Percentiles rank a stretch among this genome's conserved stretches.
Evolutionary conservation across 2,888 invertebrate species (phyloP).

Genomic region (Drosophila diplacantha): DNA sequence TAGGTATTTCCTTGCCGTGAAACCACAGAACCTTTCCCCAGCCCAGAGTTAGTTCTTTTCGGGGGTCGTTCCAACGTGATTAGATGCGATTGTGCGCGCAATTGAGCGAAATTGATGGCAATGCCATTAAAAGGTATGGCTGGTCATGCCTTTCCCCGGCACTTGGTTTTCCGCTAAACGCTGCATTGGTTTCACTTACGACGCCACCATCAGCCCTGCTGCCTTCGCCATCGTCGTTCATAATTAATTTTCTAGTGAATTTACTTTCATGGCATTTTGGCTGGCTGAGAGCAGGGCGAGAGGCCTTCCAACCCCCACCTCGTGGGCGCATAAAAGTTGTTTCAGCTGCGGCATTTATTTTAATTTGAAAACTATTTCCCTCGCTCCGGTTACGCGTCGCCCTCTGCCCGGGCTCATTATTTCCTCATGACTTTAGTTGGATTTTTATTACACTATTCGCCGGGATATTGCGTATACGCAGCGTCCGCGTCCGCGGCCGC

Average conservation of each 20-base stretch:
- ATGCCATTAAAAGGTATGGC: conserved; percentile 68
- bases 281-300: conserved; percentile 47
- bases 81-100: conserved; percentile 72
- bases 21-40: neutral
- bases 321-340: conserved; percentile 63
- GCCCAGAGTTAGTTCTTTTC: conserved; percentile 40
- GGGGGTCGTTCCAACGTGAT: conserved; percentile 62
- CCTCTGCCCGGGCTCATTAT: conserved; percentile 61
- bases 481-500: conserved; percentile 39
- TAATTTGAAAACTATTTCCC: conserved; percentile 72
- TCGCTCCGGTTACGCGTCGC: conserved; percentile 29
- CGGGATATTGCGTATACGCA: conserved; percentile 65
- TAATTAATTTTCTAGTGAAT: conserved; percentile 72
- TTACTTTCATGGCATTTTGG: conserved; percentile 69
- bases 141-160: conserved; percentile 26
- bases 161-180: conserved; percentile 25
- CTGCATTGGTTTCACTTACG: conserved; percentile 56
- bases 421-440: conserved; percentile 66
- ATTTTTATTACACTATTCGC: conserved; percentile 66
- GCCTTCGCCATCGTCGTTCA: conserved; percentile 51
- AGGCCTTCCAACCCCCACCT: conserved; percentile 11
- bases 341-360: conserved; percentile 69
- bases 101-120: conserved; percentile 73
- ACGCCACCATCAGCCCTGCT: conserved; percentile 21
- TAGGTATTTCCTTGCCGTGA: conserved; percentile 1